Evolutionary conservation across 1,140 invertebrate species (phyloP).

Genomic region (Drosophila novamexicana): DNA sequence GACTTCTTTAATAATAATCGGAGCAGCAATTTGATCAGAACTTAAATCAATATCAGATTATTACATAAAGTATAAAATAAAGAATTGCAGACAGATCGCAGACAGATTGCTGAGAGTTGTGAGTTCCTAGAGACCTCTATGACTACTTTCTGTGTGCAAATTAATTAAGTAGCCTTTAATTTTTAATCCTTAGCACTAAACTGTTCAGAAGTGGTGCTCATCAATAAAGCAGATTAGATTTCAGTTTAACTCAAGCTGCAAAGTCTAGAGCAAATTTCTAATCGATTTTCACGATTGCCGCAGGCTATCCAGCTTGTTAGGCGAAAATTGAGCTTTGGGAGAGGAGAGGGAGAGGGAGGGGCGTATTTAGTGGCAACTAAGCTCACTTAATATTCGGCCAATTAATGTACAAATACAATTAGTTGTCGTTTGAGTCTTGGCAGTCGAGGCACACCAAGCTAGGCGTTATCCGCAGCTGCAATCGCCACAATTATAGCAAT

Average conservation of each 20-base stretch:
- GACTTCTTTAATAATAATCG: too few relatives aligned
- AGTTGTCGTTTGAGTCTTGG: constrained; percentile 1
- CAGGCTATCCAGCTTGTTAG: constrained; percentile 6
- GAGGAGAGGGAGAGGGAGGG: too few relatives aligned
- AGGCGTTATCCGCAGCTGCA: too few relatives aligned
- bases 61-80: too few relatives aligned
- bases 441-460: too few relatives aligned
- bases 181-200: neutral
- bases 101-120: too few relatives aligned
- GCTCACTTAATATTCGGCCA: constrained; percentile 39
- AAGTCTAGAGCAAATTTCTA: constrained; percentile 14
- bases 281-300: constrained; percentile 30
- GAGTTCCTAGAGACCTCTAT: too few relatives aligned
- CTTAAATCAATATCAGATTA: too few relatives aligned
- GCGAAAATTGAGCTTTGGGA: constrained; percentile 15
- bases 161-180: too few relatives aligned
- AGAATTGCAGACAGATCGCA: too few relatives aligned
- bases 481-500: constrained; percentile 43
- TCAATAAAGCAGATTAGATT: constrained; percentile 44
- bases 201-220: neutral
- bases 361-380: constrained; percentile 31
- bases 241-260: neutral
- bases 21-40: too few relatives aligned
- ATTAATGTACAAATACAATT: constrained; percentile 51
- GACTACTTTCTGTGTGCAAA: too few relatives aligned